Conservation (phyloP, 2,797 vertebrate species). For the Rhinoraja longicauda region DNA sequence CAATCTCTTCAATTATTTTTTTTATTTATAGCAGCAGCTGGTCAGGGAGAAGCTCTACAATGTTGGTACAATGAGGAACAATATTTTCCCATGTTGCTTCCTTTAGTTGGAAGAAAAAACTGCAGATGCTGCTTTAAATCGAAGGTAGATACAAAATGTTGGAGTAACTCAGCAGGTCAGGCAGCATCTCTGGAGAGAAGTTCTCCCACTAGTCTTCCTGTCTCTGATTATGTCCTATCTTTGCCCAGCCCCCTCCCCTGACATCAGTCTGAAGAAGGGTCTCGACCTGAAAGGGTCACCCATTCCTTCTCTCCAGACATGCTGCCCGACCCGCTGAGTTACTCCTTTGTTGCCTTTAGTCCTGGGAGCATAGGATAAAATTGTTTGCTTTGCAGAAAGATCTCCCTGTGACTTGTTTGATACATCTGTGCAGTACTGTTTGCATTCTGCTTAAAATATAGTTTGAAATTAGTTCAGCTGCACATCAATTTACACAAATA, state of each 20-base stretch:
- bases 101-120: no score
- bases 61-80: neutral
- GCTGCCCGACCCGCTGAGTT: no score
- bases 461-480: neutral
- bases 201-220: no score
- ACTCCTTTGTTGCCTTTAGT: neutral
- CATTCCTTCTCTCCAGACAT: no score
- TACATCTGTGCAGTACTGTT: neutral
- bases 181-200: no score
- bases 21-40: neutral
- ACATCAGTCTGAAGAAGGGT: no score
- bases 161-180: no score
- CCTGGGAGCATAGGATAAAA: neutral
- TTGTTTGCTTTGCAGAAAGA: neutral
- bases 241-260: no score
- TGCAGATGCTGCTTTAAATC: no score
- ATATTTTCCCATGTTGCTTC: neutral
- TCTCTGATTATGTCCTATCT: no score
- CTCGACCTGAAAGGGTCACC: no score
- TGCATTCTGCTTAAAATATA: neutral
- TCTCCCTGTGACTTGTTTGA: neutral
- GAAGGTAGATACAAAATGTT: no score
- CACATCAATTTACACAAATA: neutral
- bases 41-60: neutral
- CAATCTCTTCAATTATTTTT: neutral